These are phyloP conservation scores for Rhamnusium bicolor DNA, from an alignment of 2,888 invertebrate genomes.

Conservation along the genomic window DNA sequence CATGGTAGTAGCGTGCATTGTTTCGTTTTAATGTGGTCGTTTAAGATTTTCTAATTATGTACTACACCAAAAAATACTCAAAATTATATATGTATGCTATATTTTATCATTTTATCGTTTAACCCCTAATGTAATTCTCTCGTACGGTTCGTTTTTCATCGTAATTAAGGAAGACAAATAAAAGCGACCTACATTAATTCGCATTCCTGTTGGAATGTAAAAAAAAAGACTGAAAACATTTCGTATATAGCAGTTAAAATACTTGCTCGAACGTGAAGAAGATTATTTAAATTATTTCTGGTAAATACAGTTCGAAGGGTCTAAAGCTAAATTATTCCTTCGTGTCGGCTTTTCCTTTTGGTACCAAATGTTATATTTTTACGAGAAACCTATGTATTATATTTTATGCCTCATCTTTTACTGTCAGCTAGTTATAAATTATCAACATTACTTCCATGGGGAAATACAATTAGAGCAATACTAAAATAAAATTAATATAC, in stretches of 20 bases:
- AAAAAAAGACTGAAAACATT: background rate
- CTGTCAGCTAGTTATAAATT: background rate
- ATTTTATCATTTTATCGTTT: constrained; percentile 26
- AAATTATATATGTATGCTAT: constrained; percentile 6
- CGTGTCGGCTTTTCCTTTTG: background rate
- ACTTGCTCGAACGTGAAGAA: background rate
- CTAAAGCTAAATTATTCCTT: background rate
- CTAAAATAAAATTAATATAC: no score
- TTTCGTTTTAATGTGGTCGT: background rate
- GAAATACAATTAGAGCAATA: no score
- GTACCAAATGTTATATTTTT: background rate
- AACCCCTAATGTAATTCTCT: constrained; percentile 17
- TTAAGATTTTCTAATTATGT: constrained; percentile 7
- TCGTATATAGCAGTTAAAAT: background rate
- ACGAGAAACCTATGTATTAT: background rate
- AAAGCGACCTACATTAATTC: background rate
- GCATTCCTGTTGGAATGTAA: background rate
- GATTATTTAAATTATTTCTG: background rate
- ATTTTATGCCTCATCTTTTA: background rate
- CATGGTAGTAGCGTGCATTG: background rate
- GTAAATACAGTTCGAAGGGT: background rate
- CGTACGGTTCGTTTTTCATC: constrained; percentile 3
- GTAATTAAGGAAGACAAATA: constrained; percentile 17
- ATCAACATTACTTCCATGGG: background rate
- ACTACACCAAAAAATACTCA: constrained; percentile 6